Conservation (phyloP, 2,113 vertebrate species). For the Mohoua ochrocephala region DNA sequence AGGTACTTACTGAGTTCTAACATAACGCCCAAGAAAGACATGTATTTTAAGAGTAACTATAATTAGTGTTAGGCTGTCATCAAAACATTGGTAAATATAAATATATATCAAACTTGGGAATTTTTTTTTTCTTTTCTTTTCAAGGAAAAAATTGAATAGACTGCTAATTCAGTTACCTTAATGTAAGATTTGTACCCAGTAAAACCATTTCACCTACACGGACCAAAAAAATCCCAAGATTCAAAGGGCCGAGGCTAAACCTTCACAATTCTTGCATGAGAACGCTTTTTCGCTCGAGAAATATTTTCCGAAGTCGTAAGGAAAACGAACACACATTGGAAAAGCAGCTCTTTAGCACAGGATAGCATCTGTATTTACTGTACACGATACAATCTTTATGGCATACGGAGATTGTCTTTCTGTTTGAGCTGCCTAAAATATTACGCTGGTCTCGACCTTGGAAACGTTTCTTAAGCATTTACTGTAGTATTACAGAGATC, state of each 20-base stretch:
- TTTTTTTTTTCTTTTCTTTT: background rate
- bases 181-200: background rate
- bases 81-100: background rate
- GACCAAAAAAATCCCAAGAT: background rate
- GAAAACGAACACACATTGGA: background rate
- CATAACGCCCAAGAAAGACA: background rate
- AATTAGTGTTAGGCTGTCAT: background rate
- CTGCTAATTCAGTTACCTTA: background rate
- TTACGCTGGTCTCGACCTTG: conserved; percentile 47
- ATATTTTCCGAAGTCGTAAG: background rate
- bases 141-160: background rate
- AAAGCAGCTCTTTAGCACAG: background rate
- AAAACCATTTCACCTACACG: background rate
- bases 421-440: conserved; percentile 41
- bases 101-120: background rate
- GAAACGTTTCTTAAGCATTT: conserved; percentile 25
- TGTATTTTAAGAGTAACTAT: background rate
- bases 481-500: background rate
- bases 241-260: background rate
- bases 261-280: background rate
- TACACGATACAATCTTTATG: conserved; percentile 26
- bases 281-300: background rate
- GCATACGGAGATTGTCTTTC: conserved; percentile 16
- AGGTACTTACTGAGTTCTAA: background rate
- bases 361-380: conserved; percentile 38